A percentile compares a stretch with the other conserved stretches of the same genome.
These are phyloP conservation scores for Enteromius argenteus DNA, from an alignment of 2,797 vertebrate species.

Conservation along the genomic window DNA sequence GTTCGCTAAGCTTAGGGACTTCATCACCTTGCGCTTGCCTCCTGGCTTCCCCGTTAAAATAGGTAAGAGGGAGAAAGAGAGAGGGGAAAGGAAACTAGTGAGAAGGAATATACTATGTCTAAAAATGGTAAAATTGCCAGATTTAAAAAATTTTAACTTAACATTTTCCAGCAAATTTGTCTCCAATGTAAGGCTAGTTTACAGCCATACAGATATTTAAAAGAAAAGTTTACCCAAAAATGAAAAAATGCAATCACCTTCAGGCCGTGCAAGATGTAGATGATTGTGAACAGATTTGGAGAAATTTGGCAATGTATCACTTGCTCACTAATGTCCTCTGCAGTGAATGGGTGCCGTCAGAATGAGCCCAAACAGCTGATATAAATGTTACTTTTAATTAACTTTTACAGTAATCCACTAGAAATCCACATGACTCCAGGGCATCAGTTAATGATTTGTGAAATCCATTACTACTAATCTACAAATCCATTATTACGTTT, in stretches of 20 bases:
- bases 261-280: not conserved
- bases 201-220: not conserved
- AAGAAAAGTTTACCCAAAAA: not conserved
- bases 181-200: not conserved
- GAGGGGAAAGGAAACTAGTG: not conserved
- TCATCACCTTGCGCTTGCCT: slow-evolving; percentile 93
- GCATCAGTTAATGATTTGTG: not conserved
- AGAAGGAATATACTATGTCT: not conserved
- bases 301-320: not conserved
- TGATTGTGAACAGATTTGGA: not conserved
- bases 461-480: no score
- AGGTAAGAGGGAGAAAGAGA: slow-evolving; percentile 75
- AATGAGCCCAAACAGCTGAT: not conserved
- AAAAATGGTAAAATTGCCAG: not conserved
- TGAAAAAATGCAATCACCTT: not conserved
- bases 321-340: not conserved
- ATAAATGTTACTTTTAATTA: not conserved
- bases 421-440: not conserved
- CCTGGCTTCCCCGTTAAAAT: slow-evolving; percentile 96
- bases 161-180: not conserved
- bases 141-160: not conserved
- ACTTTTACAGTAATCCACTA: not conserved
- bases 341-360: not conserved
- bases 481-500: not conserved
- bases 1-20: slow-evolving; percentile 95